Base-by-base conservation (phyloP, 2,113 vertebrate genomes). In the Tylochromis polylepis region DNA sequence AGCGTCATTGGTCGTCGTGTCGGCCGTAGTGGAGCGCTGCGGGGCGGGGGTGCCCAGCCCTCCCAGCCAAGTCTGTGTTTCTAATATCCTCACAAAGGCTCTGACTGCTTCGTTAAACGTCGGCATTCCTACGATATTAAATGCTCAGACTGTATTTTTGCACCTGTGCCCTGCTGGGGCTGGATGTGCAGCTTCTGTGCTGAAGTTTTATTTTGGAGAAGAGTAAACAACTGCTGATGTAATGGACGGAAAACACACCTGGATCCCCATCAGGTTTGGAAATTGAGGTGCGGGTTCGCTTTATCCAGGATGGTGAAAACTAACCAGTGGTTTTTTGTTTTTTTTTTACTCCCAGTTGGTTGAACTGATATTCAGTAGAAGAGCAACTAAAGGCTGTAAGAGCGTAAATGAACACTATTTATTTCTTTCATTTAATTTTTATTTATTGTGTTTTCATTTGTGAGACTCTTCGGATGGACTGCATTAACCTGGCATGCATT, bases 81-180 rank as follows among this genome's bases (percentile, higher is more conserved):
- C 9, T 70, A 4, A 34, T 11, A 3, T 46, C 15, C 6, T n/a
- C 57, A 4, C 5, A 10, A 36, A 14, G n/a, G 43, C 24, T 14
- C 31, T 1, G 15, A 12, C 8, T 34, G 31, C 31, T 29, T 85
- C 38, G 16, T 41, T 1, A 2, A 16, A 43, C 16, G n/a, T 43
- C 43, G 5, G 4, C 12, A 59, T 12, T 29, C 27, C 15, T 46
- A 0, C 20, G 5, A 20, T 8, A 12, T 55, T 24, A 34, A 75
- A 34, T 20, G 18, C 18, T 41, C 16, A 49, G 43, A 31, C 70
- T 12, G 3, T n/a, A 24, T 49, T 51, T 20, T 1, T 1, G 43
- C 43, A 8, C 43, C 70, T 29, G 70, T 10, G 70, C 70, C 43
- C 43, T 51, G n/a, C 70, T 77, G 70, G 4, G 15, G 43, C 16